A percentile compares a stretch with the other conserved stretches of the same genome.
phyloP scores from a whole-genome alignment of 2,888 invertebrate species.

The Leptothorax acervorum region DNA sequence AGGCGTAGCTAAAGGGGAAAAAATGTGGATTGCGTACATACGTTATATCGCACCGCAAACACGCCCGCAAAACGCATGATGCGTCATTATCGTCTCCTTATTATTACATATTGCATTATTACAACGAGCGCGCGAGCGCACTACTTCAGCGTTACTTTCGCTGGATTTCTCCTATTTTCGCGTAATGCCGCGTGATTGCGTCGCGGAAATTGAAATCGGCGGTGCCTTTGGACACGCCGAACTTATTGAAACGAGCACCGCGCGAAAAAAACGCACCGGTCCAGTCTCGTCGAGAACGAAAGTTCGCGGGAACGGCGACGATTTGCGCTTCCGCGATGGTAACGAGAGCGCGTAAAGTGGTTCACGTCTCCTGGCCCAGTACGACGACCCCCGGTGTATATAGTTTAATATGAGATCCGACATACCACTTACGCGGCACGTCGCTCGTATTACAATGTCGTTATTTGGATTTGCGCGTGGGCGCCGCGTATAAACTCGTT shows the following conservation, averaged over 20 bases:
- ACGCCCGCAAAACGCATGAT: constrained; percentile 26
- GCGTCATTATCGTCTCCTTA: constrained; percentile 65
- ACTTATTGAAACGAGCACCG: constrained; percentile 24
- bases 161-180: constrained; percentile 84
- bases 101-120: constrained; percentile 73
- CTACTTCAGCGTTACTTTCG: constrained; percentile 77
- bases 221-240: constrained; percentile 60
- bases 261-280: constrained; percentile 24
- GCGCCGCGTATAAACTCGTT: constrained; percentile 27
- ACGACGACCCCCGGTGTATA: constrained; percentile 18
- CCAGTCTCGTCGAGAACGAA: not conserved
- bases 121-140: constrained; percentile 61
- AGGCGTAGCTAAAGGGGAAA: constrained; percentile 43
- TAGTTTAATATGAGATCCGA: constrained; percentile 24
- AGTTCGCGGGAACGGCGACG: constrained; percentile 23
- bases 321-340: constrained; percentile 37
- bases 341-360: constrained; percentile 31
- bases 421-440: constrained; percentile 35
- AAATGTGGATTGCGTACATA: constrained; percentile 47
- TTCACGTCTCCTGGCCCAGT: not conserved
- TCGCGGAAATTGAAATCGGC: constrained; percentile 81
- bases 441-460: constrained; percentile 45
- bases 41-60: constrained; percentile 10
- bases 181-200: constrained; percentile 81
- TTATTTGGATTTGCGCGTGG: constrained; percentile 47